Conservation (phyloP, 1,140 invertebrate species). For the Dreissena rostriformis region DNA sequence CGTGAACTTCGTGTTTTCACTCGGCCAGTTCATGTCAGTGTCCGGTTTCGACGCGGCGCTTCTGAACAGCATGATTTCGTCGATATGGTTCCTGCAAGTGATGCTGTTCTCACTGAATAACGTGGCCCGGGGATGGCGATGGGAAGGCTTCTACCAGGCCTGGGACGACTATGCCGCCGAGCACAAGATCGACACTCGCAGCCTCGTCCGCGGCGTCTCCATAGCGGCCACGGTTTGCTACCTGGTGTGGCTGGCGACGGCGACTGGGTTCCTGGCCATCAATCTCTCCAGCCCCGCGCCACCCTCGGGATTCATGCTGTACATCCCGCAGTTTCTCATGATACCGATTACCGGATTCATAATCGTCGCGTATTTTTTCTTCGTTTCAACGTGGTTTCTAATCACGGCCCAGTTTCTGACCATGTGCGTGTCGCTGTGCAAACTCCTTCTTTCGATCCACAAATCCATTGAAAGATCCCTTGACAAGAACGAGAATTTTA, state of each 20-base stretch:
- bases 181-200: slow-evolving; percentile 10
- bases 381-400: slow-evolving; percentile 43
- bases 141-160: slow-evolving; percentile 30
- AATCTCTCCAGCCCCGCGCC: slow-evolving; percentile 1
- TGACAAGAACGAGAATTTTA: slow-evolving; percentile 4
- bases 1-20: slow-evolving; percentile 41
- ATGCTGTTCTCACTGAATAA: slow-evolving; percentile 27
- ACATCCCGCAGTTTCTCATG: neutral
- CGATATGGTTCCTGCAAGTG: slow-evolving; percentile 48
- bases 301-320: slow-evolving; percentile 10
- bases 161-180: slow-evolving; percentile 30
- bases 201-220: neutral
- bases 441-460: slow-evolving; percentile 2
- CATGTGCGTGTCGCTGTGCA: slow-evolving; percentile 9
- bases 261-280: slow-evolving; percentile 10
- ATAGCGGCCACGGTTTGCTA: slow-evolving; percentile 4
- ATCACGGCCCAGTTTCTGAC: slow-evolving; percentile 34
- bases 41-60: slow-evolving; percentile 24
- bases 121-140: neutral
- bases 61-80: slow-evolving; percentile 30
- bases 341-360: neutral
- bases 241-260: slow-evolving; percentile 13
- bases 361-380: slow-evolving; percentile 39
- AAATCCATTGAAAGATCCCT: neutral
- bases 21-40: slow-evolving; percentile 26